Base-by-base conservation (phyloP, 2,113 vertebrate species). In the Balaenoptera acutorostrata region DNA sequence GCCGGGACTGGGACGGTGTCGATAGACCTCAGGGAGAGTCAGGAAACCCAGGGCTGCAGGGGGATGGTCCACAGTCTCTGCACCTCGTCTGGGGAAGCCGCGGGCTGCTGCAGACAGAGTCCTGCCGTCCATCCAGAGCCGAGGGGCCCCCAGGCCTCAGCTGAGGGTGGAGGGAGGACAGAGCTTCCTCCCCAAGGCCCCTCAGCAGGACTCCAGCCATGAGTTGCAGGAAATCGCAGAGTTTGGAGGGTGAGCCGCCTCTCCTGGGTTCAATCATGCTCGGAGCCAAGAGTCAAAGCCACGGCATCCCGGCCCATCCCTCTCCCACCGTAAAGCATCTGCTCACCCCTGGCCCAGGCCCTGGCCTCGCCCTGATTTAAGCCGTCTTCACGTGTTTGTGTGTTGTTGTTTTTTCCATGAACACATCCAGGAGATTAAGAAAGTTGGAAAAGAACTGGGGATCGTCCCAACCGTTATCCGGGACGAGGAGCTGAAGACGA, bases 401-500 rank as follows among this genome's bases (percentile, higher is more conserved):
- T 92, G 80, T 20, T 95, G 87, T 33, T 96, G 93, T 93, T 97
- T 98, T 98, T 98, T 90, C 93, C 96, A 87, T 72, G 69, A 82
- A 92, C 7, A 2, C 29, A 12, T 97, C 52, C 98, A 99, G 99
- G 99, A 99, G 98, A 99, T 99, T 96, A 99, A 98, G 96, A 98
- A 98, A 81, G 99, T 99, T 71, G 99, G 99, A 57, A 98, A 98
- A 72, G 99, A 99, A 66, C 98, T 99, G 87, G 99, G 99, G 95
- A 99, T 99, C 81, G 98, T 98, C 97, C 99, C 99, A 49, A 99
- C 98, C 23, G 98, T 99, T 97, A 99, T 99, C 97, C 99, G 99
- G 64, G 99, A 99, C 74, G 99, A 99, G 93, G 99, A 99, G 86
- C 98, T 99, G 95, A 99, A 99, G 90, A 98, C 99, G 9, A 99